Evolutionary conservation across 2,888 invertebrate species (phyloP).

Genomic region (Periphyllus acericola): DNA sequence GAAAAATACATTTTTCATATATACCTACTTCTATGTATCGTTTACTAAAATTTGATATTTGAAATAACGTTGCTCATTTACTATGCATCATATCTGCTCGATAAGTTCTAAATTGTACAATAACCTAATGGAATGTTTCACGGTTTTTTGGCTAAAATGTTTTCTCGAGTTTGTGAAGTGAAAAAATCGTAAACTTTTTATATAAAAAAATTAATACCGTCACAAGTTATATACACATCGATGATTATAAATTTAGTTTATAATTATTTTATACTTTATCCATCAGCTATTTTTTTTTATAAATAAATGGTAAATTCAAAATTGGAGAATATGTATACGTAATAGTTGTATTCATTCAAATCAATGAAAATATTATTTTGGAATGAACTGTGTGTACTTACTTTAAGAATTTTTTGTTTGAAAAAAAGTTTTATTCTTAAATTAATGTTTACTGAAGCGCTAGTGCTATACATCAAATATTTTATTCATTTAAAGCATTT

Average conservation of each 20-base stretch:
- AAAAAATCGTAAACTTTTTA: not conserved
- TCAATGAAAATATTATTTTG: not conserved
- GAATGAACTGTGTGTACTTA: not conserved
- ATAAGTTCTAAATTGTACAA: not conserved
- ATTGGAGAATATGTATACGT: no score
- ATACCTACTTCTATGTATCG: not conserved
- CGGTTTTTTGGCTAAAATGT: not conserved
- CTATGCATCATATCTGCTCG: not conserved
- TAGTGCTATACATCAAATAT: no score
- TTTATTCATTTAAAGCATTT: no score
- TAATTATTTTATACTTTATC: not conserved
- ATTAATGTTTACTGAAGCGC: no score
- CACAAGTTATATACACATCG: not conserved
- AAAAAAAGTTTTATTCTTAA: not conserved
- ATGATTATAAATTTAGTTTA: slow-evolving; percentile 3
- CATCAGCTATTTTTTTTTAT: not conserved
- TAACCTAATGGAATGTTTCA: not conserved
- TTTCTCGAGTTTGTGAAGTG: not conserved
- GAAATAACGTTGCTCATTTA: slow-evolving; percentile 10
- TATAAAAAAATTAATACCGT: not conserved
- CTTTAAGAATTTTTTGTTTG: not conserved
- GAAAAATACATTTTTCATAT: not conserved
- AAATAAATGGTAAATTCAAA: not conserved
- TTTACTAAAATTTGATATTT: slow-evolving; percentile 23
- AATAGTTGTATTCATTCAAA: not conserved